Base-by-base conservation (phyloP, 2,113 vertebrate genomes). In the Acinonyx jubatus region DNA sequence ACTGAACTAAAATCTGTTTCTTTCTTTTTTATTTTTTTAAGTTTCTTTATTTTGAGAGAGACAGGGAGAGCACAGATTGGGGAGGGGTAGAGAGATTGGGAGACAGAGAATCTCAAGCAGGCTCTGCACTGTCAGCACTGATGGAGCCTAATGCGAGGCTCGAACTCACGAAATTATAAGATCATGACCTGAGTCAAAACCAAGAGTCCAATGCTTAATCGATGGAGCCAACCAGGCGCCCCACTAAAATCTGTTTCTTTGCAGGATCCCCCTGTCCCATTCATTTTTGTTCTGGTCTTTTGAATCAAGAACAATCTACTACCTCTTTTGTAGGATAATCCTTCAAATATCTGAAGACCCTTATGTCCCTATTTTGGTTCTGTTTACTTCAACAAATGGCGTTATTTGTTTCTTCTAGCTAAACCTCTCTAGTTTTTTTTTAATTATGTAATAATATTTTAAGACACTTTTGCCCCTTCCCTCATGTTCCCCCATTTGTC, bases 251-350 rank as follows among this genome's bases (percentile, higher is more conserved):
- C 65, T 95, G 21, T 95, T 80, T 95, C 76, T 91, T 93, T 84
- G 63, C 57, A 7, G 57, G 57, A 61, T 9, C 8, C 57, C 57
- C 57, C 7, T 61, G 57, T 61, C 21, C 21, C 57, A 73, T 83
- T 96, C 48, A 45, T 96, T 96, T 97, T 89, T 87, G 13, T 88
- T 96, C 86, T 71, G 31, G 2, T 80, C 86, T 93, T 97, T 96
- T 92, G 63, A 94, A 96, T 84, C 21, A 95, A 91, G 79, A 95
- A 90, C 33, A 74, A 27, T 74, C 57, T 92, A 65, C 10, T 90
- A 14, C 27, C 19, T 81, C 63, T 95, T 90, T 90, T 88, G 4
- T 15, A 88, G 41, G 16, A 76, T 33, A 69, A 93, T 61, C 50
- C 86, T 96, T 97, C 61, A 96, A 97, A 80, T 63, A 96, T 84